phyloP scores from a whole-genome alignment of 2,113 vertebrate species.

The Pedionomus torquatus region DNA sequence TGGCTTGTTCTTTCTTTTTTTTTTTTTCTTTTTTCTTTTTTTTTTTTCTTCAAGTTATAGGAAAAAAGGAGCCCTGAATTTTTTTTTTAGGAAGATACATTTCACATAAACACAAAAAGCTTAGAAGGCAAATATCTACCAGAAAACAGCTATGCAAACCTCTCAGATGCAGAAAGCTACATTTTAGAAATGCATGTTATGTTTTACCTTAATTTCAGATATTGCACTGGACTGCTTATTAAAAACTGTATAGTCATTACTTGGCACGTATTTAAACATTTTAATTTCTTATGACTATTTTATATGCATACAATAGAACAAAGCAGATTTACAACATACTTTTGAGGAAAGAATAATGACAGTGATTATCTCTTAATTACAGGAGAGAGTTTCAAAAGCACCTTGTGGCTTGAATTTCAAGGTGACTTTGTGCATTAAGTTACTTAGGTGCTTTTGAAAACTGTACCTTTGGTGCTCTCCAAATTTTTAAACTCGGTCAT shows the following conservation, averaged over 20 bases:
- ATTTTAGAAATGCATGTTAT: not conserved
- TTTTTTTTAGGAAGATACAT: not conserved
- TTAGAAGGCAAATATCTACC: not conserved
- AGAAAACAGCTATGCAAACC: not conserved
- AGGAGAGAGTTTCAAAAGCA: slow-evolving; percentile 8
- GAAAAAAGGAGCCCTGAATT: not conserved
- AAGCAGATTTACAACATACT: not conserved
- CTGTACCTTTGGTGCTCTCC: not conserved
- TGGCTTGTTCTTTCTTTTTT: not conserved
- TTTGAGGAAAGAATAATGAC: slow-evolving; percentile 1
- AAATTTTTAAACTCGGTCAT: not conserved
- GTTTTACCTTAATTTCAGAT: not conserved
- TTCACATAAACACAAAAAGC: not conserved
- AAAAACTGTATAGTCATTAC: not conserved
- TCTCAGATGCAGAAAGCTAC: not conserved
- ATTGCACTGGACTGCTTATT: not conserved
- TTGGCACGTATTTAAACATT: not conserved
- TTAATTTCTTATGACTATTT: slow-evolving; percentile 7
- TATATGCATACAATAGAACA: not conserved
- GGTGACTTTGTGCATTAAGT: not conserved
- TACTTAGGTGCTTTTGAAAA: not conserved
- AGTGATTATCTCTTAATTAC: slow-evolving; percentile 20
- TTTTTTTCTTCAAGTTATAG: not conserved
- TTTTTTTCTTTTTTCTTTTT: not conserved
- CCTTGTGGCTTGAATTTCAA: slow-evolving; percentile 9